These are phyloP conservation scores for Acrocera orbiculus DNA, from an alignment of 2,888 invertebrate genomes.

Conservation along the genomic window DNA sequence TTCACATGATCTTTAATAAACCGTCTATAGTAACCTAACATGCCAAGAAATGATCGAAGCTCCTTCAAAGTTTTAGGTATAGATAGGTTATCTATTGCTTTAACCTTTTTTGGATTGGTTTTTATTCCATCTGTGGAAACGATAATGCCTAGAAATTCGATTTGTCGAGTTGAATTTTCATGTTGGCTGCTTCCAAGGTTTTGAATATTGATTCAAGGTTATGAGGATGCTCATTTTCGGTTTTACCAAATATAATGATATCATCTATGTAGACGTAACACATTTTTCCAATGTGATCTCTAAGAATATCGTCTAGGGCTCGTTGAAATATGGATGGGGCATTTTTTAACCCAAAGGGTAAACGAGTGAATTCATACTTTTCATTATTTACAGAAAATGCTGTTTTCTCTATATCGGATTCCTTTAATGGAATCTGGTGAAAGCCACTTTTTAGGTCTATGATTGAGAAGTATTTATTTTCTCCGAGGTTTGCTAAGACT, in stretches of 20 bases:
- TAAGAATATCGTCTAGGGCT: conserved; percentile 5
- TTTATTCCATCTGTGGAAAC: conserved; percentile 15
- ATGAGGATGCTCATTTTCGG: conserved; percentile 6
- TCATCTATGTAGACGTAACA: conserved; percentile 10
- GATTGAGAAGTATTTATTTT: conserved; percentile 6
- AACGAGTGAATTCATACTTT: conserved; percentile 7
- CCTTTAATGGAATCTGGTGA: conserved; percentile 9
- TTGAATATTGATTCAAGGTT: conserved; percentile 4
- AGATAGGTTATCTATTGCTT: conserved; percentile 12
- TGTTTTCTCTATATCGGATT: conserved; percentile 5
- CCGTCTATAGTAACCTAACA: conserved; percentile 13
- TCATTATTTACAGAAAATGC: conserved; percentile 6
- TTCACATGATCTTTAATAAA: conserved; percentile 13
- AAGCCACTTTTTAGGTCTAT: conserved; percentile 10
- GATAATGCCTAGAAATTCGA: conserved; percentile 20
- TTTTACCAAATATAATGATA: conserved; percentile 7
- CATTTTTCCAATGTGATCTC: conserved; percentile 6
- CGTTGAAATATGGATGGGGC: conserved; percentile 8
- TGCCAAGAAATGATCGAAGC: conserved; percentile 11
- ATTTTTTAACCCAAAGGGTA: conserved; percentile 7
- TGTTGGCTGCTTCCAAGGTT: conserved; percentile 6
- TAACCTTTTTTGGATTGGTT: conserved; percentile 15
- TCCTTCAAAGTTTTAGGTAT: conserved; percentile 11
- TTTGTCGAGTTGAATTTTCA: conserved; percentile 14
- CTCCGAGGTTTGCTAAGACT: conserved; percentile 5